phyloP scores from a whole-genome alignment of 2,888 invertebrate species.

The Lamellibrachia columna region DNA sequence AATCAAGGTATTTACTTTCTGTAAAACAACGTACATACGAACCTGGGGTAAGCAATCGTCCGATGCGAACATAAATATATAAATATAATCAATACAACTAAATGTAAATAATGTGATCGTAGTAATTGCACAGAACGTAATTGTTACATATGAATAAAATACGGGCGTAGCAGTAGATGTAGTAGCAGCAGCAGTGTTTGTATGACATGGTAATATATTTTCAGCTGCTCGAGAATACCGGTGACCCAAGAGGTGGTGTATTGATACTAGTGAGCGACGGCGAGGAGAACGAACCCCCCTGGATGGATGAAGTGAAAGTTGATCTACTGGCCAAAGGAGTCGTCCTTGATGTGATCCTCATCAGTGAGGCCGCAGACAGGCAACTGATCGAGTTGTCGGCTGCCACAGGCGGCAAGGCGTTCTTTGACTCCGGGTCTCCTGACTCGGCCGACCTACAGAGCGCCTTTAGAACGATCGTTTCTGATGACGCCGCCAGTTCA shows the following conservation, averaged over 20 bases:
- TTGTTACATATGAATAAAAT: too few relatives aligned
- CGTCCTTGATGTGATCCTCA: not conserved
- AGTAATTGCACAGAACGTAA: too few relatives aligned
- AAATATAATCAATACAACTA: too few relatives aligned
- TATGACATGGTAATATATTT: too few relatives aligned
- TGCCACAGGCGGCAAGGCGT: not conserved
- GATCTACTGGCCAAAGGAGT: not conserved
- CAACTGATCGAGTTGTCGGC: not conserved
- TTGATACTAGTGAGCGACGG: not conserved
- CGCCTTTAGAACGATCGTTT: not conserved
- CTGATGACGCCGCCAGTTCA: not conserved
- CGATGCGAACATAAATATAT: too few relatives aligned
- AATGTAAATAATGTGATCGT: too few relatives aligned
- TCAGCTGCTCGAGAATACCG: too few relatives aligned
- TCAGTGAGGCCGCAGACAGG: not conserved
- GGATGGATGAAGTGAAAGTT: not conserved
- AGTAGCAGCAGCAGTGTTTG: too few relatives aligned
- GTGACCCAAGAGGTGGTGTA: not conserved
- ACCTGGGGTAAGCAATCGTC: too few relatives aligned
- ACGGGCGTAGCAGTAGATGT: too few relatives aligned
- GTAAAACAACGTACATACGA: not conserved
- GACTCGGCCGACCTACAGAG: not conserved
- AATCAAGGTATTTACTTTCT: not conserved
- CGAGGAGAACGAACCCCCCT: not conserved
- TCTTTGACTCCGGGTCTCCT: not conserved